phyloP scores from a whole-genome alignment of 2,888 invertebrate genomes.

The Nephrotoma guestfalica region DNA sequence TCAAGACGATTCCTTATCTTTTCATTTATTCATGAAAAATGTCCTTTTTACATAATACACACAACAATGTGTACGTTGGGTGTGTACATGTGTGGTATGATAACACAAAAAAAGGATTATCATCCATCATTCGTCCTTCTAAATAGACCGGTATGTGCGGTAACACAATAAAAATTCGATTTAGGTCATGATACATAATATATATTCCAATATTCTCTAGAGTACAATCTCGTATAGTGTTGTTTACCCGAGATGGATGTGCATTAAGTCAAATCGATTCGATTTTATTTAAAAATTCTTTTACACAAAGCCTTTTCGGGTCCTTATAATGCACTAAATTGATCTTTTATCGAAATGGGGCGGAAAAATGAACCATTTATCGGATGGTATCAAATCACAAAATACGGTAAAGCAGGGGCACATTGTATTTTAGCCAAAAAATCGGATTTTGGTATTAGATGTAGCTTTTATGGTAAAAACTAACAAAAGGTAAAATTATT shows the following conservation, averaged over 20 bases:
- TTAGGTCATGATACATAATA: not conserved
- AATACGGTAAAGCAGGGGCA: not conserved
- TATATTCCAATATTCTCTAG: not conserved
- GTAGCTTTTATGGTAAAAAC: not conserved
- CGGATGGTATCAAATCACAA: too few relatives aligned
- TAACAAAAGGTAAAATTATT: not conserved
- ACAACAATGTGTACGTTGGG: too few relatives aligned
- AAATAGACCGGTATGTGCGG: not conserved
- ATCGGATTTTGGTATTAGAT: not conserved
- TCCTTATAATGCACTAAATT: not conserved
- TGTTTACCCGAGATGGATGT: not conserved
- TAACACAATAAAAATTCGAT: not conserved
- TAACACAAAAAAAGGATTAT: too few relatives aligned
- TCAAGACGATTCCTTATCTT: too few relatives aligned
- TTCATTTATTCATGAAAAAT: too few relatives aligned
- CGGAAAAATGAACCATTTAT: not conserved
- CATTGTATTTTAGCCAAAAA: not conserved
- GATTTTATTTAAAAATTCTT: not conserved
- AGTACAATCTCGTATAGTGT: not conserved
- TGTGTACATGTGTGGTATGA: too few relatives aligned
- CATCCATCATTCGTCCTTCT: too few relatives aligned
- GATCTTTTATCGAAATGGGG: not conserved
- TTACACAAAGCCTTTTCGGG: not conserved
- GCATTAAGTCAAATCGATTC: not conserved
- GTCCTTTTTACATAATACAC: too few relatives aligned